These are phyloP conservation scores for Paracanthobrama guichenoti DNA, from an alignment of 2,113 vertebrate genomes.

Conservation along the genomic window DNA sequence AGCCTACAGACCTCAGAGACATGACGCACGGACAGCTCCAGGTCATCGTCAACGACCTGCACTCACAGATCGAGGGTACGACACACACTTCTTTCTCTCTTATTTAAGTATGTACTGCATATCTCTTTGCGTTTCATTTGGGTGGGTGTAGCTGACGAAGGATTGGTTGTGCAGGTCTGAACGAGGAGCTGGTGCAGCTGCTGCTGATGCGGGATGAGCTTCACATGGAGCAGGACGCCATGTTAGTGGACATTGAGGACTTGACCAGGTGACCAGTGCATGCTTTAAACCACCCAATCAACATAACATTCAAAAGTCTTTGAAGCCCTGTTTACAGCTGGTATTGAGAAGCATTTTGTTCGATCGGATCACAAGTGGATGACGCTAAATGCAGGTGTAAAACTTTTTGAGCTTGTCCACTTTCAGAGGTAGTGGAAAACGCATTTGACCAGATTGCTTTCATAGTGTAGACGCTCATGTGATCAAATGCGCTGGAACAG, in stretches of 20 bases:
- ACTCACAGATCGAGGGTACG: conserved; percentile 99
- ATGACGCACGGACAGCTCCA: conserved; percentile 98
- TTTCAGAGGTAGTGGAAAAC: no score
- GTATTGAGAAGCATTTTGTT: no score
- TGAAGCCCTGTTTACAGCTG: no score
- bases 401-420: no score
- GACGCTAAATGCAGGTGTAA: no score
- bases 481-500: no score
- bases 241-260: conserved; percentile 99
- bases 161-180: conserved; percentile 81
- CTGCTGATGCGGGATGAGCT: conserved; percentile 95
- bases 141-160: neutral
- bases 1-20: conserved; percentile 91
- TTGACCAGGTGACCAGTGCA: conserved; percentile 85
- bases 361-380: no score
- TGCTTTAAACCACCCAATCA: conserved; percentile 19
- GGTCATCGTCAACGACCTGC: conserved; percentile 98
- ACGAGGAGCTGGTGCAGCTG: conserved; percentile 97
- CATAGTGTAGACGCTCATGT: no score
- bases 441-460: no score
- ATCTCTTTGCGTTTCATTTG: no score
- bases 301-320: no score
- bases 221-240: conserved; percentile 98
- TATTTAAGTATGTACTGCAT: no score
- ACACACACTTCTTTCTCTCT: conserved; percentile 11